Conservation (phyloP, 2,797 vertebrate genomes). For the Pogonophryne albipinna region DNA sequence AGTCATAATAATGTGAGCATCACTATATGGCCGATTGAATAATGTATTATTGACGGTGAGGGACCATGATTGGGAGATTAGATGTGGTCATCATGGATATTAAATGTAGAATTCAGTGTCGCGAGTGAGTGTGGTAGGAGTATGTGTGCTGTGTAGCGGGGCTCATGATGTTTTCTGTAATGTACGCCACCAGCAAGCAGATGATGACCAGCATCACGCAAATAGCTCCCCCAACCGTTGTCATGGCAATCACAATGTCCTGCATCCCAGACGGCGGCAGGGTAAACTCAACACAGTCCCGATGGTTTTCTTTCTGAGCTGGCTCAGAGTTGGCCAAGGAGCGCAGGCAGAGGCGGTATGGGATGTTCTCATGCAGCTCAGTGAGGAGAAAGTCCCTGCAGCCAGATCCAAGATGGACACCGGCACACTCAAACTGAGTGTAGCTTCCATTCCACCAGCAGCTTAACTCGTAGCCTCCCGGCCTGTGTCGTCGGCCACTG, state of each 20-base stretch:
- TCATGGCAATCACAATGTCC: conserved; percentile 98
- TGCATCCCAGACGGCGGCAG: conserved; percentile 92
- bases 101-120: conserved; percentile 22
- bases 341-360: conserved; percentile 93
- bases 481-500: conserved; percentile 75
- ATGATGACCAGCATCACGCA: conserved; percentile 99
- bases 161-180: conserved; percentile 97
- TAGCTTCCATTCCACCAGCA: conserved; percentile 98
- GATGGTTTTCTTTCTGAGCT: conserved; percentile 58
- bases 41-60: conserved; percentile 18
- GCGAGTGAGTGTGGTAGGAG: conserved; percentile 78
- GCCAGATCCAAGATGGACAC: conserved; percentile 89
- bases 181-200: conserved; percentile 97
- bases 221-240: conserved; percentile 96
- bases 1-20: conserved; percentile 41
- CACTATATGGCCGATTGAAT: conserved; percentile 31
- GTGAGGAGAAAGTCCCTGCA: conserved; percentile 93
- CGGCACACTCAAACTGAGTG: conserved; percentile 93
- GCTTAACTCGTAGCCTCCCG: conserved; percentile 89
- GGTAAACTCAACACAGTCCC: conserved; percentile 93
- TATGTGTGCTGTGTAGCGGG: conserved; percentile 82
- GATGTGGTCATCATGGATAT: conserved; percentile 17
- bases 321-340: conserved; percentile 72
- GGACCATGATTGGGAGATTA: conserved; percentile 34
- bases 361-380: conserved; percentile 93